Conservation (phyloP, 1,140 invertebrate species). For the Eciton burchellii region DNA sequence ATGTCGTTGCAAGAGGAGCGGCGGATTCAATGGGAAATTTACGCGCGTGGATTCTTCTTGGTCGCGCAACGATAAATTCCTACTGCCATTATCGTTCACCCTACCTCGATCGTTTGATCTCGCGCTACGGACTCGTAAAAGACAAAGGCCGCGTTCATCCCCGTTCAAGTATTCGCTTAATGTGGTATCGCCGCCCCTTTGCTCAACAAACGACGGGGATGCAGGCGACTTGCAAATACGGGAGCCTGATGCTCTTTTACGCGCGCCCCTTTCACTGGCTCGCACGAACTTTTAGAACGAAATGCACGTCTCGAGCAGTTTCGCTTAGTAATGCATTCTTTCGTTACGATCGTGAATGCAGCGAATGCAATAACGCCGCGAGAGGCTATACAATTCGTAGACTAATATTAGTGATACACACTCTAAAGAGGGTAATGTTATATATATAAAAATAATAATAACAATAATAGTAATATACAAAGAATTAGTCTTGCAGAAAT, state of each 20-base stretch:
- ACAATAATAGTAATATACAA: conserved; percentile 4
- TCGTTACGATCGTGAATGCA: conserved; percentile 12
- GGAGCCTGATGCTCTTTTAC: conserved; percentile 69
- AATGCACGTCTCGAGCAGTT: conserved; percentile 42
- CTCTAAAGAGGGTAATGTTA: background rate
- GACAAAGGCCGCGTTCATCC: conserved; percentile 71
- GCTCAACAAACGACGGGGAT: conserved; percentile 56
- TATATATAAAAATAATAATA: background rate
- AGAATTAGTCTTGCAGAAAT: background rate
- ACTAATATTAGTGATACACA: background rate
- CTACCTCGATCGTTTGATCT: conserved; percentile 69
- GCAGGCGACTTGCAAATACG: conserved; percentile 70
- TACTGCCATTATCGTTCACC: conserved; percentile 49
- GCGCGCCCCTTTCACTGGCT: conserved; percentile 31
- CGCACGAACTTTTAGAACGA: conserved; percentile 57
- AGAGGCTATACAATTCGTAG: background rate
- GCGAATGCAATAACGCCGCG: background rate
- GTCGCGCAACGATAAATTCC: conserved; percentile 17
- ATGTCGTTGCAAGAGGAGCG: background rate
- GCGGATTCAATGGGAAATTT: background rate
- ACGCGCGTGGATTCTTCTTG: background rate
- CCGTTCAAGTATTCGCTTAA: conserved; percentile 68
- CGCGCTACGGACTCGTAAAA: conserved; percentile 55
- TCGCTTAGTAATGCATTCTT: conserved; percentile 41
- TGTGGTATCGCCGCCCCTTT: conserved; percentile 63